Conservation (phyloP, 92 coral and sea anemone species). For the Zoanthus sociatus region DNA sequence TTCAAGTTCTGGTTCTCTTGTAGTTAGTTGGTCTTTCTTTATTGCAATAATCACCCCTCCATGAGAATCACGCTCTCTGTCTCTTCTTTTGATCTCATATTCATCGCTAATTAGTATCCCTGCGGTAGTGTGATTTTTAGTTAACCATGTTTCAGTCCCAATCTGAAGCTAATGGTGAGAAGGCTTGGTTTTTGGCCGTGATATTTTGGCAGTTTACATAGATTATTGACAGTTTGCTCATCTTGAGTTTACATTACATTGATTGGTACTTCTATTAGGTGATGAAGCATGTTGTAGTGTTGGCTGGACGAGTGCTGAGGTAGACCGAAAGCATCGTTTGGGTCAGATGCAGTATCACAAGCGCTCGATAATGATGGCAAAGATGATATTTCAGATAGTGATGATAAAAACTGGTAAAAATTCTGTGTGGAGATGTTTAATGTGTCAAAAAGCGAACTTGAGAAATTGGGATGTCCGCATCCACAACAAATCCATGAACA, state of each 20-base stretch:
- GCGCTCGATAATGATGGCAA: too few relatives aligned
- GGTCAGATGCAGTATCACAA: too few relatives aligned
- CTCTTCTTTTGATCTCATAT: constrained; percentile 64
- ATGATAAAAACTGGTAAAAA: constrained; percentile 6
- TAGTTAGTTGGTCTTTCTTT: constrained; percentile 46
- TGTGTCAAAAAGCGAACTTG: constrained; percentile 8
- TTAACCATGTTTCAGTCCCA: constrained; percentile 67
- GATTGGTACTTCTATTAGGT: not conserved
- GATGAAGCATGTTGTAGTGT: not conserved
- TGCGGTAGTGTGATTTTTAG: constrained; percentile 44
- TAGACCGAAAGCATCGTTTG: not conserved
- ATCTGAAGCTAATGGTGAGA: not conserved
- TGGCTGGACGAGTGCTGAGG: not conserved
- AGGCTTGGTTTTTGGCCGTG: constrained; percentile 35
- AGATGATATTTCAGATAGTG: not conserved
- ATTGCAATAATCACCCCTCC: constrained; percentile 64
- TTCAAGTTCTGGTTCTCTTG: constrained; percentile 57
- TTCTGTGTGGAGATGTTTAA: not conserved
- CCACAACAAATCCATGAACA: constrained; percentile 33
- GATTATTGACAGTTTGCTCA: not conserved
- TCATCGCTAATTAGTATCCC: constrained; percentile 38
- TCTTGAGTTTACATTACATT: not conserved
- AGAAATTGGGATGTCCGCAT: constrained; percentile 26
- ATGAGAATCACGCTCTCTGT: constrained; percentile 54
- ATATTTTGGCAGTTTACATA: not conserved